Base-by-base conservation (phyloP, 1,140 invertebrate genomes). In the Danaus melanippus region DNA sequence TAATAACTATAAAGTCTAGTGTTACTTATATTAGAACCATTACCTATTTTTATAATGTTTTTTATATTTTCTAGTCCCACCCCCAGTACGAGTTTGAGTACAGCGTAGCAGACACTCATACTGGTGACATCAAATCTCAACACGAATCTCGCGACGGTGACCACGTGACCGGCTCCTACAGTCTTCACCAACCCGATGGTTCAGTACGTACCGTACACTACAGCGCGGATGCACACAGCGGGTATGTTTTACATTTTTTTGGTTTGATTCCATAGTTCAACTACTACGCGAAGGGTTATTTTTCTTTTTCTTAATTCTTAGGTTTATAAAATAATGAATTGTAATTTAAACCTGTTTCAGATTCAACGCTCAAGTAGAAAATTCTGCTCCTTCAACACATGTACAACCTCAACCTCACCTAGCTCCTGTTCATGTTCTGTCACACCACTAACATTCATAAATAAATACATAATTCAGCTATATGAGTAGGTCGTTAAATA, bases 111-210 rank as follows among this genome's bases (percentile, higher is more conserved):
- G 21, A 32, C 21, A 32, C 21, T 32, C 70, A 79, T 58, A 79
- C 74, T 12, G 70, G 72, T 12, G 72, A 79, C 65, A 62, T 69
- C 62, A 79, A 76, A 66, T 72, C 62, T 50, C 76, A 79, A 50
- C 70, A 75, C 46, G 76, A 80, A 61, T 57, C 59, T 46, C 69
- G 75, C 42, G 58, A 86, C 74, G 67, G 69, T 66, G 87, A 74
- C 63, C 68, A 74, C 8, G 83, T 88, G 17, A 58, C 42, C 15
- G 66, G 66, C 12, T 68, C 53, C 53, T 69, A 69, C 59, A 62
- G 64, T 15, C 54, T 69, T n/a, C 57, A 66, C 42, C 55, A 69
- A 48, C 60, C 67, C 10, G 66, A 68, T 17, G 66, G 63, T 53
- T 62, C 66, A 45, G 66, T 68, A 3, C 63, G 66, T 52, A 64